phyloP scores from a whole-genome alignment of 2,113 vertebrate genomes.

The Phaethon lepturus region DNA sequence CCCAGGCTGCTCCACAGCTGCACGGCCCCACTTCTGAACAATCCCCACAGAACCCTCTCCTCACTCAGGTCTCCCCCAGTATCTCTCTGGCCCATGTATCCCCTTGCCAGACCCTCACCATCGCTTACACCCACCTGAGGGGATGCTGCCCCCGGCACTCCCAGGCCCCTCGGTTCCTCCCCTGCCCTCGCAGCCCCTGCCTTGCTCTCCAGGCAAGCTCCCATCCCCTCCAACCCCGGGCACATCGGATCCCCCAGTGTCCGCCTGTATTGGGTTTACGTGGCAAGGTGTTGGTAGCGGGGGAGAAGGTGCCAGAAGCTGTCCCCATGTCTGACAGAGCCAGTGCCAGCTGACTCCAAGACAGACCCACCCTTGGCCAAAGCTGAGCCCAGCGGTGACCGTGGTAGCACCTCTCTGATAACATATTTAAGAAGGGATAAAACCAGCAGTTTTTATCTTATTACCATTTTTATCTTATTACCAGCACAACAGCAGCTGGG shows the following conservation, averaged over 20 bases:
- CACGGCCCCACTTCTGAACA: neutral
- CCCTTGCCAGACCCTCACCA: neutral
- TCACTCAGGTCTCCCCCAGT: neutral
- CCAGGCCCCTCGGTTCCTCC: neutral
- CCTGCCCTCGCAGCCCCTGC: neutral
- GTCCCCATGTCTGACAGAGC: neutral
- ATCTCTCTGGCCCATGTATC: neutral
- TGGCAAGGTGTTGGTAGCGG: neutral
- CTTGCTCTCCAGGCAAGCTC: neutral
- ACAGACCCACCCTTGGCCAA: neutral
- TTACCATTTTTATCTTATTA: too few relatives aligned
- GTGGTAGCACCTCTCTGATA: neutral
- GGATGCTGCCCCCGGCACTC: rapidly evolving
- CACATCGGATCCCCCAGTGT: neutral
- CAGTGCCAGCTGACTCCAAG: neutral
- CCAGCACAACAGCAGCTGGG: neutral
- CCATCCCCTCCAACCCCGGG: neutral
- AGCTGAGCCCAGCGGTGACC: rapidly evolving
- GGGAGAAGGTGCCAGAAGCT: neutral
- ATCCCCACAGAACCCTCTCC: neutral
- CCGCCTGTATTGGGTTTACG: neutral
- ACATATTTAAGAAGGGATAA: neutral
- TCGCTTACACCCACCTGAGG: neutral
- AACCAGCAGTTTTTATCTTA: too few relatives aligned
- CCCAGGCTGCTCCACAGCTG: neutral